phyloP scores from a whole-genome alignment of 2,113 vertebrate genomes.

The Anolis carolinensis region DNA sequence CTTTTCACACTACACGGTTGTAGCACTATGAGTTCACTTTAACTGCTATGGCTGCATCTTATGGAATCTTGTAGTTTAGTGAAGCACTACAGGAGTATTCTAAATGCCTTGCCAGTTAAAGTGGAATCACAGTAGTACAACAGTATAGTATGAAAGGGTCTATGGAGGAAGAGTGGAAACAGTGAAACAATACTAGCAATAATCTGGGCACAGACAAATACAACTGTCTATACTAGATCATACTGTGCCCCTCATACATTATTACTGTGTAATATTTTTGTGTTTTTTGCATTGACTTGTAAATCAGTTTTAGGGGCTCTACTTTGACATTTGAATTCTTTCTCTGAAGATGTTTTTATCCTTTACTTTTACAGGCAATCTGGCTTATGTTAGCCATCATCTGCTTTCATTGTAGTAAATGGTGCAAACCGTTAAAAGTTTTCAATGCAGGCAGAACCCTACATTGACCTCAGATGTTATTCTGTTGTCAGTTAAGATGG shows the following conservation, averaged over 20 bases:
- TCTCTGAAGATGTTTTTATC: background rate
- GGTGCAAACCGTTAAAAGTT: constrained; percentile 14
- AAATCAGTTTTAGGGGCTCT: constrained; percentile 3
- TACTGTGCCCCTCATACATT: too few relatives aligned
- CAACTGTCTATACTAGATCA: background rate
- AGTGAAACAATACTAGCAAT: constrained; percentile 3
- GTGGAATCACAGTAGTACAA: too few relatives aligned
- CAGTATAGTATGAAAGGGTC: too few relatives aligned
- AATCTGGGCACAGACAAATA: background rate
- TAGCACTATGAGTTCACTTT: too few relatives aligned
- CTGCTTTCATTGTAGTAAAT: constrained; percentile 19
- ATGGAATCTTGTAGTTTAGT: too few relatives aligned
- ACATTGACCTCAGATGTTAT: too few relatives aligned
- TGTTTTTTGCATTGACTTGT: background rate
- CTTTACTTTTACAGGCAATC: constrained; percentile 17
- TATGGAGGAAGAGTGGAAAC: too few relatives aligned
- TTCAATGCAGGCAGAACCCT: background rate
- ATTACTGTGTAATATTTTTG: background rate
- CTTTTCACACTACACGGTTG: too few relatives aligned
- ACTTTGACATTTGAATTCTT: background rate
- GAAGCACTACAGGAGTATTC: too few relatives aligned
- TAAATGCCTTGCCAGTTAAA: too few relatives aligned
- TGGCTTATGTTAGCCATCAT: constrained; percentile 13
- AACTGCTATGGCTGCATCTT: too few relatives aligned
- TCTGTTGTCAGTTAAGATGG: too few relatives aligned